These are phyloP conservation scores for Nibea albiflora DNA, from an alignment of 2,113 vertebrate species.

Conservation along the genomic window DNA sequence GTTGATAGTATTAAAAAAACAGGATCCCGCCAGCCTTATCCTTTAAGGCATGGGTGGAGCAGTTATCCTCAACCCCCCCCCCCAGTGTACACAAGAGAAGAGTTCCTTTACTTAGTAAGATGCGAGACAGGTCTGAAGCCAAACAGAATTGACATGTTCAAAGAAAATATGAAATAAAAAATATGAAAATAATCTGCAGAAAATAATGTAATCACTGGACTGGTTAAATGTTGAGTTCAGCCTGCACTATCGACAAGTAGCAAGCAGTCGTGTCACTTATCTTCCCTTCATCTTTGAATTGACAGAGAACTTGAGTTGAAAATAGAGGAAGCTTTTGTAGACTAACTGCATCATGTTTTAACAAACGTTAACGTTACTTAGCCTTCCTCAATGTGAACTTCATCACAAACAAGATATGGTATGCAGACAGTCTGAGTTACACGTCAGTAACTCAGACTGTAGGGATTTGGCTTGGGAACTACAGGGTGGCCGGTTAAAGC, in stretches of 20 bases:
- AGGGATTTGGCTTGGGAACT: too few relatives aligned
- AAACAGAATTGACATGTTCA: background rate
- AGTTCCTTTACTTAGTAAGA: background rate
- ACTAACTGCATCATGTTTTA: background rate
- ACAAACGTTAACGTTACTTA: background rate
- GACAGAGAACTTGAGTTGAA: background rate
- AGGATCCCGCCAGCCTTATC: background rate
- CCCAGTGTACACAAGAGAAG: background rate
- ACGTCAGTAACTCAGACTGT: too few relatives aligned
- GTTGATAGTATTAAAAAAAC: background rate
- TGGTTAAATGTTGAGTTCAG: too few relatives aligned
- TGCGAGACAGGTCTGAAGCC: background rate
- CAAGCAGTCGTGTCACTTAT: background rate
- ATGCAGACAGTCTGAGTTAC: too few relatives aligned
- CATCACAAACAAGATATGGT: too few relatives aligned
- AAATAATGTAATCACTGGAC: too few relatives aligned
- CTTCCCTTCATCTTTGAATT: background rate
- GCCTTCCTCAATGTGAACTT: background rate
- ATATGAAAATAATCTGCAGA: too few relatives aligned
- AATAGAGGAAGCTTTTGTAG: background rate
- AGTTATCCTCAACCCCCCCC: background rate
- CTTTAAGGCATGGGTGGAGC: background rate
- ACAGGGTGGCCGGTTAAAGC: too few relatives aligned
- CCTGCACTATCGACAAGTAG: background rate
- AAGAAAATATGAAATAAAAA: too few relatives aligned